phyloP scores from a whole-genome alignment of 2,797 vertebrate genomes.

The Alfaro cultratus region DNA sequence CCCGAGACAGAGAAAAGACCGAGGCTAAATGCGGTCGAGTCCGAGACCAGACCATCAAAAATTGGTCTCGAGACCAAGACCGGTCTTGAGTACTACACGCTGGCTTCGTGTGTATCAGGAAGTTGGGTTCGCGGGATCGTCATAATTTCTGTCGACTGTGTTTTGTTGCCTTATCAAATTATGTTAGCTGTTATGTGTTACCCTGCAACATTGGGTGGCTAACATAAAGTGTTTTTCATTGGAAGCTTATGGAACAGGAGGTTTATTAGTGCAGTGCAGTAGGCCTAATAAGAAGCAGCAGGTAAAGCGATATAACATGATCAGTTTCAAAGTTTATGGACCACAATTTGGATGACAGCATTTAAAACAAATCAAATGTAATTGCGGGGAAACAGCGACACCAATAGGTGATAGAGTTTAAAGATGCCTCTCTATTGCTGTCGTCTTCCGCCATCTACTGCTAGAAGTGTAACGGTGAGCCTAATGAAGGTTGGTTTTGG shows the following conservation, averaged over 20 bases:
- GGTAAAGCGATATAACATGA: neutral
- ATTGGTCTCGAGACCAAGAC: no score
- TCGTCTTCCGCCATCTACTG: slow-evolving; percentile 50
- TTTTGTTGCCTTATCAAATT: no score
- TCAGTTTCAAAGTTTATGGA: neutral
- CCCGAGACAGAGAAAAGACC: no score
- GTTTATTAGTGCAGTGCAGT: neutral
- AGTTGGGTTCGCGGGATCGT: no score
- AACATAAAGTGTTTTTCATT: neutral
- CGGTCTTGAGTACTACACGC: no score
- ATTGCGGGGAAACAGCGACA: slow-evolving; percentile 36
- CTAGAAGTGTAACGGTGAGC: rapidly evolving
- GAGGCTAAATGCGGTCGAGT: no score
- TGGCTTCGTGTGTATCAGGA: no score
- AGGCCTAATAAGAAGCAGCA: neutral
- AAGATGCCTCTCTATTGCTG: neutral
- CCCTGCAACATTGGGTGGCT: no score
- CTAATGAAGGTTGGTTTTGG: neutral
- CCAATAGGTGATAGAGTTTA: slow-evolving; percentile 20
- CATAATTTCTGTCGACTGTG: no score
- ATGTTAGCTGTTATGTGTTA: no score
- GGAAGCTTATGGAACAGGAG: neutral
- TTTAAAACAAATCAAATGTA: neutral
- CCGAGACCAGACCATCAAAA: no score
- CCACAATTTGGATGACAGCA: neutral